Percentiles rank a stretch among this genome's conserved stretches.
phyloP scores from a whole-genome alignment of 2,888 invertebrate species.

The Pilophorus perplexus region DNA sequence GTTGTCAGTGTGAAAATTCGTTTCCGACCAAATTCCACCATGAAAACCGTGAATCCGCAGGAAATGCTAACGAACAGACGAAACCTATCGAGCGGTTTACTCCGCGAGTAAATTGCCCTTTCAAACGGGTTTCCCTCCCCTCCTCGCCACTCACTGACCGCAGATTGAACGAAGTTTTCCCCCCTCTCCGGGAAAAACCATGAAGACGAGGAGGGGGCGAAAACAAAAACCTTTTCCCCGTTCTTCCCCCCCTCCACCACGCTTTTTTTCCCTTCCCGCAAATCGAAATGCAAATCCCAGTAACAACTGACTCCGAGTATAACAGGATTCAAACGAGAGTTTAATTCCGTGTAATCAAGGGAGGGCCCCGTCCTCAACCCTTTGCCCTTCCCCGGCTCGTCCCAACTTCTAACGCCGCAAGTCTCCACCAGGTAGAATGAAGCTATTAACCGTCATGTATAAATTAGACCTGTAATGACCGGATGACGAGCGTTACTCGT shows the following conservation, averaged over 20 bases:
- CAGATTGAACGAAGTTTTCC: not conserved
- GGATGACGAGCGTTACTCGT: not conserved
- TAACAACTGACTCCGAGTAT: constrained; percentile 23
- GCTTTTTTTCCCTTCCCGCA: constrained; percentile 5
- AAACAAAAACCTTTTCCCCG: no score
- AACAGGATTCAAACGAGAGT: constrained; percentile 31
- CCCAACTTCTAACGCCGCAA: not conserved
- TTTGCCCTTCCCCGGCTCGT: not conserved
- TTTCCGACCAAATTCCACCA: no score
- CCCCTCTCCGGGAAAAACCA: not conserved
- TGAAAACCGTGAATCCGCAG: no score
- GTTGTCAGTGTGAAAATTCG: no score
- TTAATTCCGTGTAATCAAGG: constrained; percentile 36
- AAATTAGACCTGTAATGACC: constrained; percentile 9
- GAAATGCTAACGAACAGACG: not conserved
- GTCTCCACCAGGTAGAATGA: constrained; percentile 8
- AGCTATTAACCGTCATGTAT: constrained; percentile 12
- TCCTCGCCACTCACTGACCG: no score
- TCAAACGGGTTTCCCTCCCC: not conserved
- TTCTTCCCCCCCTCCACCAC: no score
- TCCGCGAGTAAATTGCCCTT: not conserved
- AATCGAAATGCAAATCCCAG: constrained; percentile 29
- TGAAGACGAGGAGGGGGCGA: no score
- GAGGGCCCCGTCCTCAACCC: not conserved
- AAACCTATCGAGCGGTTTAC: not conserved